Conservation (phyloP, 2,797 vertebrate genomes). For the Alfaro cultratus region DNA sequence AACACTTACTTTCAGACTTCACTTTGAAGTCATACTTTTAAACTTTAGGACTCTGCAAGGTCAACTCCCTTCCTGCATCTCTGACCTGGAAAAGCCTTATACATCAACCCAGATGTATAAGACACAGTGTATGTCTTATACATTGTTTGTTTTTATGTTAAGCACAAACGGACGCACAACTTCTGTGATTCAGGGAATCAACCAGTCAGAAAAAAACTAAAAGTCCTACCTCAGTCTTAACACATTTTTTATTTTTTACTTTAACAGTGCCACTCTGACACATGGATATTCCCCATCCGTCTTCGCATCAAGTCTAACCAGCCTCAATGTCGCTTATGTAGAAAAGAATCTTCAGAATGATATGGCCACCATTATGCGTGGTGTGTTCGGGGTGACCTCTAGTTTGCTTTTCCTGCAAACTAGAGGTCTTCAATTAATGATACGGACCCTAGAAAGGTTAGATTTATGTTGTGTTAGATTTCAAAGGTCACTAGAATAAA, state of each 20-base stretch:
- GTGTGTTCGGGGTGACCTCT: not conserved
- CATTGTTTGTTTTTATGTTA: no score
- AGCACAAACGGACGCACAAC: no score
- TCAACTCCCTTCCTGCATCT: not conserved
- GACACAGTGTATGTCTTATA: no score
- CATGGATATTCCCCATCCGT: not conserved
- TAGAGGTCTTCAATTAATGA: not conserved
- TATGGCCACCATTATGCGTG: not conserved
- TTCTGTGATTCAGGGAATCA: not conserved
- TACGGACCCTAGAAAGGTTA: not conserved
- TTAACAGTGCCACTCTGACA: not conserved
- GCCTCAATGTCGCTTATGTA: not conserved
- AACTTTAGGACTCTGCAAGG: not conserved
- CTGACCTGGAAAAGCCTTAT: not conserved
- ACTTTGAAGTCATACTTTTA: not conserved
- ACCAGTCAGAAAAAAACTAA: not conserved
- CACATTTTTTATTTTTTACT: not conserved
- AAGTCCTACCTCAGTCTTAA: not conserved
- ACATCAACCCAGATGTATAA: not conserved
- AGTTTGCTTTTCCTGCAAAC: not conserved
- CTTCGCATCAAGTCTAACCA: not conserved
- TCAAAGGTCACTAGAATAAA: not conserved
- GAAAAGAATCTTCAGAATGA: not conserved
- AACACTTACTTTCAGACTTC: not conserved
- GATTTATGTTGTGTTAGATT: not conserved